Conservation (phyloP, 2,888 invertebrate genomes). For the Eupeodes luniger region DNA sequence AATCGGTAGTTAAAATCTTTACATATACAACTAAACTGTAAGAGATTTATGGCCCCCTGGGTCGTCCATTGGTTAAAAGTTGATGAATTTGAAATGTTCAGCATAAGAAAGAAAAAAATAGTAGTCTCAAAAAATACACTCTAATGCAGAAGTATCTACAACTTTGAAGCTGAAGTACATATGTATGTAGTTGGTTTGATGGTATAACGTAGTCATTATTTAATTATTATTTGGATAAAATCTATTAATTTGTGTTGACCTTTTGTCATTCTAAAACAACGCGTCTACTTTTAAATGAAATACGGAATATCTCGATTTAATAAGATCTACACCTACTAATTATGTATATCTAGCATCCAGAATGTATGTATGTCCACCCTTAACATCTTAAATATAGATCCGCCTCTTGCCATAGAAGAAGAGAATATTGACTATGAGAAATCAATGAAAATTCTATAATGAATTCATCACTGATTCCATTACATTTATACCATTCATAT, state of each 20-base stretch:
- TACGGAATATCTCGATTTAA: not conserved
- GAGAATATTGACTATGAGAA: constrained; percentile 6
- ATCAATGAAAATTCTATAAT: constrained; percentile 63
- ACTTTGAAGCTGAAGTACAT: not conserved
- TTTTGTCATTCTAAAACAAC: constrained; percentile 13
- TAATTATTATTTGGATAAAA: not conserved
- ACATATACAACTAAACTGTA: no score
- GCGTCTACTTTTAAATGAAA: not conserved
- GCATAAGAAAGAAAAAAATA: no score
- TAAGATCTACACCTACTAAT: no score
- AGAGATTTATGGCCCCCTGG: no score
- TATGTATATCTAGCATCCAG: no score
- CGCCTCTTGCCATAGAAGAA: not conserved
- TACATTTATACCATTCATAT: constrained; percentile 7
- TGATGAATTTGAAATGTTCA: no score
- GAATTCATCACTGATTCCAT: constrained; percentile 55
- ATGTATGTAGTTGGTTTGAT: constrained; percentile 34
- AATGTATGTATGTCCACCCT: no score
- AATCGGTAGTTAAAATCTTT: no score
- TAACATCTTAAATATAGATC: not conserved
- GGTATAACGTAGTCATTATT: constrained; percentile 23
- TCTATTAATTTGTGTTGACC: constrained; percentile 36
- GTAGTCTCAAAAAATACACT: no score
- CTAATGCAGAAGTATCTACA: no score
- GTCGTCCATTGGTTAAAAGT: no score